phyloP scores from a whole-genome alignment of 2,888 invertebrate genomes.

The Neoitamus cyanurus region DNA sequence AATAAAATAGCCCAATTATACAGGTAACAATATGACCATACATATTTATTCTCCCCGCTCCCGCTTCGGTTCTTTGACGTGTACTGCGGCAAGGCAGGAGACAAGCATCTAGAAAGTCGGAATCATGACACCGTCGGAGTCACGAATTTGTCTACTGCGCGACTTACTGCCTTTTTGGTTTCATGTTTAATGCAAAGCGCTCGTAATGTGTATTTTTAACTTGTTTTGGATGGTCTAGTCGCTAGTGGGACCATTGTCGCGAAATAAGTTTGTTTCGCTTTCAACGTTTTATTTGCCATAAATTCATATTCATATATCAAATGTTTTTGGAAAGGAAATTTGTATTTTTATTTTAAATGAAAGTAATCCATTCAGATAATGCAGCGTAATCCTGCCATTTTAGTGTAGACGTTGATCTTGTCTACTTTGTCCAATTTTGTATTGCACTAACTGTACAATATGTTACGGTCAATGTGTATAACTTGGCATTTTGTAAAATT shows the following conservation, averaged over 20 bases:
- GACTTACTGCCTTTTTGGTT: background rate
- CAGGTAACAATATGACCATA: background rate
- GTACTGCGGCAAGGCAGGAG: background rate
- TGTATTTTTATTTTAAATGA: too few relatives aligned
- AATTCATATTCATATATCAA: too few relatives aligned
- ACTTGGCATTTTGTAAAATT: too few relatives aligned
- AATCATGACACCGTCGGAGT: background rate
- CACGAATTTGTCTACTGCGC: background rate
- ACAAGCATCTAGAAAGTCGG: background rate
- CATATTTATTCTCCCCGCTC: background rate
- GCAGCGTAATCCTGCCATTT: too few relatives aligned
- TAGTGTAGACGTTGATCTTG: too few relatives aligned
- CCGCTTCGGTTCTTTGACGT: background rate
- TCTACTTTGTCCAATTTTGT: too few relatives aligned
- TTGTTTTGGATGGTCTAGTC: background rate
- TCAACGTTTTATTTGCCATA: background rate
- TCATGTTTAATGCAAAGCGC: background rate
- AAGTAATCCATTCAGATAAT: too few relatives aligned
- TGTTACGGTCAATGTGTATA: too few relatives aligned
- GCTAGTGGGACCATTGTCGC: background rate
- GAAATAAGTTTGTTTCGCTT: background rate
- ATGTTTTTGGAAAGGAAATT: too few relatives aligned
- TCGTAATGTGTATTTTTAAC: background rate
- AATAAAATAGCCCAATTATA: constrained; percentile 16
- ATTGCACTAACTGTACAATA: too few relatives aligned